phyloP scores from a whole-genome alignment of 2,888 invertebrate species.

The Crioceris asparagi region DNA sequence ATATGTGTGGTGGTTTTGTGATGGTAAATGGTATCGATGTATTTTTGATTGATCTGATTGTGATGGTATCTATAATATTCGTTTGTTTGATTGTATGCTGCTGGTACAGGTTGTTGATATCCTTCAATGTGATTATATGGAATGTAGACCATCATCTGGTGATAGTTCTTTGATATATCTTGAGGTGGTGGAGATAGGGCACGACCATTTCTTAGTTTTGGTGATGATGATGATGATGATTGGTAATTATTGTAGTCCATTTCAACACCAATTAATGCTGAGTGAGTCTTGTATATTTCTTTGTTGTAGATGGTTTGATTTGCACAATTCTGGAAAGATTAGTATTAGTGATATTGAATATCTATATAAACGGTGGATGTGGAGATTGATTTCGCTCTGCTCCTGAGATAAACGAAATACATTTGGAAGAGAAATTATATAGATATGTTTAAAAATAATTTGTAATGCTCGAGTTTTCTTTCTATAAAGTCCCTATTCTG shows the following conservation, averaged over 20 bases:
- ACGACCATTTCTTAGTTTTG: constrained; percentile 40
- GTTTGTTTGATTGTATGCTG: constrained; percentile 27
- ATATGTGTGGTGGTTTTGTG: constrained; percentile 21
- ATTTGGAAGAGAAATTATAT: too few species aligned
- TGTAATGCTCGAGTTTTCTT: too few species aligned
- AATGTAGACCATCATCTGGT: constrained; percentile 58
- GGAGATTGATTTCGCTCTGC: too few species aligned
- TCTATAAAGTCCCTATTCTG: too few species aligned
- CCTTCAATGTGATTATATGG: constrained; percentile 48
- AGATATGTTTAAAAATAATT: too few species aligned
- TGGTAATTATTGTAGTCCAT: constrained; percentile 32
- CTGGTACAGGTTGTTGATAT: constrained; percentile 20
- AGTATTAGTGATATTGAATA: constrained; percentile 35
- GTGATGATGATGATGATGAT: constrained; percentile 30
- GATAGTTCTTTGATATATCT: constrained; percentile 46
- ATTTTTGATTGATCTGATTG: constrained; percentile 36
- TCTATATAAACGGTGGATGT: constrained; percentile 27
- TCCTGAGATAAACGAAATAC: too few species aligned
- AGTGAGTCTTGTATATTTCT: constrained; percentile 20
- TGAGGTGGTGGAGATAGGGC: constrained; percentile 64
- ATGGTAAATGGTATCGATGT: constrained; percentile 34
- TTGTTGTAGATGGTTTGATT: constrained; percentile 28
- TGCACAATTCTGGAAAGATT: constrained; percentile 43
- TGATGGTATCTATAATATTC: constrained; percentile 30
- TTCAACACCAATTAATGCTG: constrained; percentile 23